Base-by-base conservation (phyloP, 2,797 vertebrate species). In the Meda fulgida region DNA sequence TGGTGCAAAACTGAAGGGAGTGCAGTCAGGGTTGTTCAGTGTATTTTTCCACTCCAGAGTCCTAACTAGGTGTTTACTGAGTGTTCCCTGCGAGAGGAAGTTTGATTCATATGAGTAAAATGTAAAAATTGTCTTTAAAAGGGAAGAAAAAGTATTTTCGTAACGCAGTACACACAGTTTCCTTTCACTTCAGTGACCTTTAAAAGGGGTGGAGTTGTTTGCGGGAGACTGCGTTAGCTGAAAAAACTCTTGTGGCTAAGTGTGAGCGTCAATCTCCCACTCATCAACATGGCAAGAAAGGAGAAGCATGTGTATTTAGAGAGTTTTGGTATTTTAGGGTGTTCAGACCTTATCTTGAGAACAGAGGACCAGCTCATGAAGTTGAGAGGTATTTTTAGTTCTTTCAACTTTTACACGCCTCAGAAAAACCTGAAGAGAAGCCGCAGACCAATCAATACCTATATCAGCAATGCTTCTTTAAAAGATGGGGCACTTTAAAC, bases 161-260 rank as follows among this genome's bases (percentile, higher is more conserved):
- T 36, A 51, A 65, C 60, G 73, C 85, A 67, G 34, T 88, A 48
- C 14, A 80, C 77, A 84, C 81, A 58, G 67, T 88, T 87, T 88
- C 87, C 90, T 91, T 95, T 93, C 86, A 90, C 78, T 80, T 31
- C 7, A 75, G 40, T 89, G 92, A 93, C 92, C 92, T 94, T 93
- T 88, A 51, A 84, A 86, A 70, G 18, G 92, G 92, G 93, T 91
- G 93, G 93, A 88, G 92, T 88, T 51, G 81, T 78, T 67, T 67
- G 9, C 7, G 80, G 89, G 73, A 85, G 51, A 72, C 66, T 48
- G 71, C 78, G 80, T 70, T 26, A 53, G 58, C 34, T 86, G 23
- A 83, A 90, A 91, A 80, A 72, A 72, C 31, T 36, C 67, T 79
- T 84, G 81, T 86, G 80, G 58, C 14, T 66, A 58, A 76, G 72